phyloP scores from a whole-genome alignment of 2,888 invertebrate species.

The Asteroscopus sphinx region DNA sequence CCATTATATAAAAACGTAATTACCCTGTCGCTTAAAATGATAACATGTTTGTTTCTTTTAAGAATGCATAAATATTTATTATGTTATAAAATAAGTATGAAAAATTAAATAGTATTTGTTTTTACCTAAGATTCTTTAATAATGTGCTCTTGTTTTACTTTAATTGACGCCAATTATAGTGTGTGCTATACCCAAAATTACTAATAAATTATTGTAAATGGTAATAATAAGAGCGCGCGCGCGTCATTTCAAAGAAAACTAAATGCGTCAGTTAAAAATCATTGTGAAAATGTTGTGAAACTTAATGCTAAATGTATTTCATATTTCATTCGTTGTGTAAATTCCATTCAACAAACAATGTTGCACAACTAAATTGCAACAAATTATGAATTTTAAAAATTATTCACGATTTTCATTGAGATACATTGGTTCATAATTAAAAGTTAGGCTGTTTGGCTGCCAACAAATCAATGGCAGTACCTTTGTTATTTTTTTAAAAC shows the following conservation, averaged over 20 bases:
- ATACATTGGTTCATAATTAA: not conserved
- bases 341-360: constrained; percentile 4
- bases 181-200: not conserved
- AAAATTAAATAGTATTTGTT: not conserved
- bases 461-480: too few species aligned
- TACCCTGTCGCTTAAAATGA: not conserved
- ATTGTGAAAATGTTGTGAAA: constrained; percentile 40
- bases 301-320: constrained; percentile 19
- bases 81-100: not conserved
- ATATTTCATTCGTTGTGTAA: constrained; percentile 30
- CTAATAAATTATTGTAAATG: constrained; percentile 5
- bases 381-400: not conserved
- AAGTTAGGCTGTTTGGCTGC: not conserved
- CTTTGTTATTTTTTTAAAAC: too few species aligned
- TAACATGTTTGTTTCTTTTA: not conserved
- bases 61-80: not conserved
- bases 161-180: not conserved
- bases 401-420: not conserved
- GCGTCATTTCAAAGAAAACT: constrained; percentile 28
- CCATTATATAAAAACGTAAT: constrained; percentile 35
- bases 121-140: not conserved
- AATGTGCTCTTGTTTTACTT: not conserved
- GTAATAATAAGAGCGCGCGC: constrained; percentile 18
- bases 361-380: constrained; percentile 5
- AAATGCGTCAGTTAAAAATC: constrained; percentile 7